These are phyloP conservation scores for Heliconius aoede DNA, from an alignment of 2,888 invertebrate species.

Conservation along the genomic window DNA sequence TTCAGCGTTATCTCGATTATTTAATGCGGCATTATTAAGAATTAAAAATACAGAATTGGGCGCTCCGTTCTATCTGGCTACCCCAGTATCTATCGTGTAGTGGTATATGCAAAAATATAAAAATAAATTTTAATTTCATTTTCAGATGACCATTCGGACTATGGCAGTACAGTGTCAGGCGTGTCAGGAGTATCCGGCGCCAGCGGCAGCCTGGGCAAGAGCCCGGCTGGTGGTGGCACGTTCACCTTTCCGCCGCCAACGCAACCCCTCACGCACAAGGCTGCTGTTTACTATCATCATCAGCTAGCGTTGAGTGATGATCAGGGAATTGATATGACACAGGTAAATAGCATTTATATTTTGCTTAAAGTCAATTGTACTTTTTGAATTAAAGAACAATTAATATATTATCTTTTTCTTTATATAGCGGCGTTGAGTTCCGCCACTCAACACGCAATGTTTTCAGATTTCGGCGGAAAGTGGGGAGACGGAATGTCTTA, in stretches of 20 bases:
- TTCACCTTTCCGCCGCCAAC: slow-evolving; percentile 90
- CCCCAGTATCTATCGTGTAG: not conserved
- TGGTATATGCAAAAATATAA: not conserved
- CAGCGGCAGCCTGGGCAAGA: slow-evolving; percentile 85
- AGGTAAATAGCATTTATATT: slow-evolving; percentile 72
- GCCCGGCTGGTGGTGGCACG: slow-evolving; percentile 85
- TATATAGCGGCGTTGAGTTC: too few species aligned
- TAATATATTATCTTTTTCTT: too few species aligned
- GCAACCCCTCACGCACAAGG: slow-evolving; percentile 89
- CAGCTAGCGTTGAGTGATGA: slow-evolving; percentile 93
- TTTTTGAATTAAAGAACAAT: too few species aligned
- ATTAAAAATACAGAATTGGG: too few species aligned
- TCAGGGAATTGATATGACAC: slow-evolving; percentile 94
- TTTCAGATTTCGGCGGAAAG: too few species aligned
- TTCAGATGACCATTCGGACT: slow-evolving; percentile 87
- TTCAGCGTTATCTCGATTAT: too few species aligned
- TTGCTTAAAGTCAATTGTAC: not conserved
- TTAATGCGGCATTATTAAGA: too few species aligned
- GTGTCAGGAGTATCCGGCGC: slow-evolving; percentile 82
- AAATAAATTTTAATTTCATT: slow-evolving; percentile 1
- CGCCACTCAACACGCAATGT: too few species aligned
- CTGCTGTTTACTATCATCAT: slow-evolving; percentile 91
- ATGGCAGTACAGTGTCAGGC: slow-evolving; percentile 86
- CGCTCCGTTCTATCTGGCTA: too few species aligned
- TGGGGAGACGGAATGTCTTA: too few species aligned